Percentiles rank a stretch among this genome's conserved stretches.
Evolutionary conservation across 2,113 vertebrate genomes (phyloP).

Genomic region (Brachypodius melanocephalos): DNA sequence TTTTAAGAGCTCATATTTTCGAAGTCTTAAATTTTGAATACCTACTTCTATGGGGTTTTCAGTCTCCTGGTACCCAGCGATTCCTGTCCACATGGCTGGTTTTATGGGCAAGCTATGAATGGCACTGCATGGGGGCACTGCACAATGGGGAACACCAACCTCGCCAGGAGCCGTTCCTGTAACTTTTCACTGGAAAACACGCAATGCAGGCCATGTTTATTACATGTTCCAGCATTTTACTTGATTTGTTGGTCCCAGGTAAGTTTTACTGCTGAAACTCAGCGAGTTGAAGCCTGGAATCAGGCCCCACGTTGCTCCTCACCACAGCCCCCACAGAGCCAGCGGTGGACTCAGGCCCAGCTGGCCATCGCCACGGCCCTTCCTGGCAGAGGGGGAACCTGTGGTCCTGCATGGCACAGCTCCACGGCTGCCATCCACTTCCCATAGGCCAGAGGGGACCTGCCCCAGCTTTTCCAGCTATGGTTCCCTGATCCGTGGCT

Average conservation of each 20-base stretch:
- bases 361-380: accelerated
- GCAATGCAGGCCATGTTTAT: constrained; percentile 31
- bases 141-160: constrained; percentile 67
- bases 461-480: accelerated
- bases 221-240: constrained; percentile 54
- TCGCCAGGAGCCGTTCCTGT: constrained; percentile 48
- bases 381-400: accelerated
- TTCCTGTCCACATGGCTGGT: constrained; percentile 66
- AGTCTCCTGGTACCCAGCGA: constrained; percentile 49
- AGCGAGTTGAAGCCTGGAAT: not conserved
- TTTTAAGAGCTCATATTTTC: constrained; percentile 70
- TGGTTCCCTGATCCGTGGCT: accelerated
- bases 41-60: constrained; percentile 48
- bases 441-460: accelerated
- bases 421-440: accelerated
- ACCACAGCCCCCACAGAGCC: not conserved
- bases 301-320: accelerated
- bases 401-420: accelerated
- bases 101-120: constrained; percentile 58
- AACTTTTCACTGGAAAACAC: constrained; percentile 35
- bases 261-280: constrained; percentile 50
- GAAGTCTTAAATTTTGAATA: constrained; percentile 65
- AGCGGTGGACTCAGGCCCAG: accelerated
- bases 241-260: constrained; percentile 48
- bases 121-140: constrained; percentile 51